Evolutionary conservation across 2,113 vertebrate genomes (phyloP).

Genomic region (Motacilla tschutschensis): DNA sequence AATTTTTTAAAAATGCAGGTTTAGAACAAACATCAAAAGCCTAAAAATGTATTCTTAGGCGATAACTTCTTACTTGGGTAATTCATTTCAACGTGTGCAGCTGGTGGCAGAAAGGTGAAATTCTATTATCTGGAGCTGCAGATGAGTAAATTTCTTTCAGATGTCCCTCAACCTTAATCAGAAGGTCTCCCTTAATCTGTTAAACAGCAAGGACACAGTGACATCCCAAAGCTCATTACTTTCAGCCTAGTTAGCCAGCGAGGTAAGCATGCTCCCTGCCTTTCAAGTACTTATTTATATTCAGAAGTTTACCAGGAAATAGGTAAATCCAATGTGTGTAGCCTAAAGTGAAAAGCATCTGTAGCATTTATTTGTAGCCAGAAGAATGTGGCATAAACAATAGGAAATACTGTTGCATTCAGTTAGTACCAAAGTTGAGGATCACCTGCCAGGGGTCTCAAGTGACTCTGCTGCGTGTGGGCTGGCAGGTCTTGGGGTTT

Average conservation of each 20-base stretch:
- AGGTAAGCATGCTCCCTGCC: neutral
- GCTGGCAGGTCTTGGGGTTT: neutral
- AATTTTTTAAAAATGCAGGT: neutral
- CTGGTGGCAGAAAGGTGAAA: neutral
- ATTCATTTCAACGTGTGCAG: neutral
- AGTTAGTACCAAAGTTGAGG: neutral
- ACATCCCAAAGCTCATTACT: neutral
- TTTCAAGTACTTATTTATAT: neutral
- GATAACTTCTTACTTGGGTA: neutral
- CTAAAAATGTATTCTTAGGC: neutral
- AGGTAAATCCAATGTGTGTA: neutral
- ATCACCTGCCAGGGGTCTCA: neutral
- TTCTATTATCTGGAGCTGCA: neutral
- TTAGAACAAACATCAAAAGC: neutral
- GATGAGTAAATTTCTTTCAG: neutral
- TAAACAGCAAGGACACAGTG: neutral
- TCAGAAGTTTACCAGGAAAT: neutral
- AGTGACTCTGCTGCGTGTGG: neutral
- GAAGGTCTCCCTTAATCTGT: neutral
- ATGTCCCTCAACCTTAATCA: neutral
- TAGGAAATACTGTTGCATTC: neutral
- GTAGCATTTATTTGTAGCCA: constrained; percentile 13
- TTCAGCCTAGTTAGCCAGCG: neutral
- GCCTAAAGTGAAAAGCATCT: neutral
- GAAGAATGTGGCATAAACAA: neutral